Base-by-base conservation (phyloP, 1,140 invertebrate genomes). In the Cydia splendana region DNA sequence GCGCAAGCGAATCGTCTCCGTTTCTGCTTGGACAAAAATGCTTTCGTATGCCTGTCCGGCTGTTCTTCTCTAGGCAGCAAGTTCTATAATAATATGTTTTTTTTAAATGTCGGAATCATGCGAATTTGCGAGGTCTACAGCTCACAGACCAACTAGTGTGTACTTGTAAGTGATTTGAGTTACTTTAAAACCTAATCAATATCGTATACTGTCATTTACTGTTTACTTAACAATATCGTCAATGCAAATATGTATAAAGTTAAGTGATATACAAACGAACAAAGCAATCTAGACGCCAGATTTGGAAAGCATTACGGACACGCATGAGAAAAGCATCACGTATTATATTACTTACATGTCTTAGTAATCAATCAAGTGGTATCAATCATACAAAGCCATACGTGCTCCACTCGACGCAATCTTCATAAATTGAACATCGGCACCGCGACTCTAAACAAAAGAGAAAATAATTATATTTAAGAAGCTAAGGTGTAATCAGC, bases 281-380 rank as follows among this genome's bases (percentile, higher is more conserved):
- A 62, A 62, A 62, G 57, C 20, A 62, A 62, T 62, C 57, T 12
- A 24, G 57, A 62, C 30, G n/a, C 6, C 6, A 71, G 67, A 38
- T 71, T 71, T 71, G 30, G n/a, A 38, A 42, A 5, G n/a, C 34
- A 71, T 38, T 38, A 38, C 67, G 15, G 18, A 42, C 34, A 42
- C 67, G 67, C 67, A 42, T 34, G 28, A 57, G 57, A 10, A 20
- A 71, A 42, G 34, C 67, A 42, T 85, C 84, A 87, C 86, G 84
- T 87, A 85, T 84, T 83, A 82, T 82, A 86, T 86, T 77, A 80
- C 20, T 78, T 69, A 71, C 67, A 78, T 76, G 65, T 81, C 62
- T 75, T n/a, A 79, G 76, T 73, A 76, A 86, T 85, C 83, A 81
- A 85, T 85, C 82, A 84, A 81, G 75, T 38, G 65, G 67, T 79